Evolutionary conservation across 2,113 vertebrate species (phyloP).

Genomic region (Anthoscopus minutus): DNA sequence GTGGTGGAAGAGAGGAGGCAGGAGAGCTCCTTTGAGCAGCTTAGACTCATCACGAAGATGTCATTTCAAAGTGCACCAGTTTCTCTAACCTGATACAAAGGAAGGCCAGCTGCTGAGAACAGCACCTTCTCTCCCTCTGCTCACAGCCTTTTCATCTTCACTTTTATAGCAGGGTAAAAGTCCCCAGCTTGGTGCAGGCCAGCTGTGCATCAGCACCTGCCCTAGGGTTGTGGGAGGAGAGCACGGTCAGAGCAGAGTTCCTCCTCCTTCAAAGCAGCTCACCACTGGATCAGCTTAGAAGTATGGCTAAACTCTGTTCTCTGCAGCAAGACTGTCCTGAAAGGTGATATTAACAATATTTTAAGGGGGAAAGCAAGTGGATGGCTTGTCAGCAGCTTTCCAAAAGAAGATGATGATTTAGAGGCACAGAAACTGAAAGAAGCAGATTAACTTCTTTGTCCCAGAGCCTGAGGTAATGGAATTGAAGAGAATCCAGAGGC

Average conservation of each 20-base stretch:
- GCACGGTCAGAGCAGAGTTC: neutral
- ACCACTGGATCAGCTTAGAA: neutral
- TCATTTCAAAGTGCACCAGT: neutral
- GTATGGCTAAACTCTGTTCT: neutral
- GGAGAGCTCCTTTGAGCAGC: neutral
- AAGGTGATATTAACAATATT: neutral
- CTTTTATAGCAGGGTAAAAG: neutral
- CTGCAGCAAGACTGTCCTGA: neutral
- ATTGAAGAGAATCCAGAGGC: neutral
- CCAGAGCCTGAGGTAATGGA: neutral
- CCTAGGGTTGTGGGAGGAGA: neutral
- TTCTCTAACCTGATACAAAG: neutral
- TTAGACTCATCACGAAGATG: neutral
- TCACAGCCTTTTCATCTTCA: neutral
- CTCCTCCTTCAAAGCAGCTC: neutral
- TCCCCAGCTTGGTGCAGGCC: neutral
- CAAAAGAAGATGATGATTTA: neutral
- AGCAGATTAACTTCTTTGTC: neutral
- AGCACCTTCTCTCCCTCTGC: neutral
- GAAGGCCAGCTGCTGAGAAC: neutral
- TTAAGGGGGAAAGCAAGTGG: neutral
- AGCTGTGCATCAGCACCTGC: neutral
- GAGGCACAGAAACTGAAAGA: conserved; percentile 8
- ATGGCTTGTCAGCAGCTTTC: neutral
- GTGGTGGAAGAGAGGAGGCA: neutral